Base-by-base conservation (phyloP, 2,797 vertebrate genomes). In the Poliocrania exsul region DNA sequence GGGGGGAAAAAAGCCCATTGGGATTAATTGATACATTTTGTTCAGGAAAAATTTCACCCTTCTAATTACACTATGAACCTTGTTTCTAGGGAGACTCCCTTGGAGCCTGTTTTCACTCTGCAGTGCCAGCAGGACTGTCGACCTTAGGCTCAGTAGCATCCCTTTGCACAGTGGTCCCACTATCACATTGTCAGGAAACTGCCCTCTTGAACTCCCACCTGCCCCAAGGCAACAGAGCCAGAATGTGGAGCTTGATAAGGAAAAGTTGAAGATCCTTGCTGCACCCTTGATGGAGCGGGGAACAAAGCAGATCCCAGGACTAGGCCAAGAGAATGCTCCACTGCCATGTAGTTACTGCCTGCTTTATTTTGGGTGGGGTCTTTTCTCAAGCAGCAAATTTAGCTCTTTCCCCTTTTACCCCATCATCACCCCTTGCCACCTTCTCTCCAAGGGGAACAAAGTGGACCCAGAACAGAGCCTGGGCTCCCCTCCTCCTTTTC, bases 401-500 rank as follows among this genome's bases (percentile, higher is more conserved):
- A 84, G 47, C 31, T 13, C 38, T 51, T 71, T 65, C 46, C 54
- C 54, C 53, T 70, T 44, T 64, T 25, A 9, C 24, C 35, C 9
- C 3, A 11, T 58, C 8, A 3, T 69, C 0, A 0, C 15, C 33
- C 50, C 49, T 58, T 16, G 26, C 67, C 28, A 51, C 62, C 44
- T 88, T 60, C 31, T 44, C 49, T 65, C 21, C 21, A 6, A 16
- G 37, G 19, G 44, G 58, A 88, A 82, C 29, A 71, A 54, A 58
- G n/a, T 7, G 2, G 72, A 78, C n/a, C 60, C 8, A 5, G 25
- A 77, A 12, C 3, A 24, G 33, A 64, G 92, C 70, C 33, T 3
- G 7, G 31, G 61, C 53, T 86, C 74, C 84, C 89, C 84, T 95
- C 88, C 80, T 94, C 85, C 72, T 64, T 84, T 92, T 74, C 61